A percentile compares a stretch with the other conserved stretches of the same genome.
Evolutionary conservation across 37 sponge, comb jelly and placozoan species (phyloP).

Genomic region (Tethya wilhelma): DNA sequence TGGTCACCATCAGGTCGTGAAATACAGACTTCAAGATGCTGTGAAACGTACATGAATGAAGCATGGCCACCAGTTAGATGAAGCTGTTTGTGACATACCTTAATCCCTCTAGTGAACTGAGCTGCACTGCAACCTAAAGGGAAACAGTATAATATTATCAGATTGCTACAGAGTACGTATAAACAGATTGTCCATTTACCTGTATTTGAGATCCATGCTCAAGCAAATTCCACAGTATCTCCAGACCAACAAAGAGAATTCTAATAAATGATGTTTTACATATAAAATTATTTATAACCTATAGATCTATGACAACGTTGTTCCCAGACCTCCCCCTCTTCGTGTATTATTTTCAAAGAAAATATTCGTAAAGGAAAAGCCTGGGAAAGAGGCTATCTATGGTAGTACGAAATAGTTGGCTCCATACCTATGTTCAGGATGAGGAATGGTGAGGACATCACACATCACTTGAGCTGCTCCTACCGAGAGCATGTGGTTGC

Average conservation of each 20-base stretch:
- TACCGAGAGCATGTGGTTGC: constrained; percentile 69
- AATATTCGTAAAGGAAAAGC: not conserved
- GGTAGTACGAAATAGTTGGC: too few relatives aligned
- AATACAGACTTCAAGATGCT: constrained; percentile 57
- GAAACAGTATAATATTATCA: too few relatives aligned
- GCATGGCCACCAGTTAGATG: not conserved
- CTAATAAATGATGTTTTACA: constrained; percentile 19
- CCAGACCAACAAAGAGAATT: constrained; percentile 30
- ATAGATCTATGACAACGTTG: too few relatives aligned
- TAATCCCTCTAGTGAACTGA: constrained; percentile 56
- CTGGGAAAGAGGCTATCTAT: too few relatives aligned
- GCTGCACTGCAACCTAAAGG: constrained; percentile 58
- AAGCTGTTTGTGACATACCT: constrained; percentile 26
- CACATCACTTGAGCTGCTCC: constrained; percentile 33
- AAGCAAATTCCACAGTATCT: constrained; percentile 86
- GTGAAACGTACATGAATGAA: not conserved
- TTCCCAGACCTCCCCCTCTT: too few relatives aligned
- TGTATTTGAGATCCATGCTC: constrained; percentile 78
- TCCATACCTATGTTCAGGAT: constrained; percentile 34
- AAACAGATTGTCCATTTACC: constrained; percentile 30
- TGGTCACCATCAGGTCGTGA: constrained; percentile 49
- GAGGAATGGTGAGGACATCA: constrained; percentile 16
- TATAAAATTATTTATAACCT: too few relatives aligned
- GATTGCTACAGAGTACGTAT: not conserved
- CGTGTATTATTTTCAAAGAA: too few relatives aligned